Evolutionary conservation across 1,140 invertebrate species (phyloP).

Genomic region (Parapsyche elsis): DNA sequence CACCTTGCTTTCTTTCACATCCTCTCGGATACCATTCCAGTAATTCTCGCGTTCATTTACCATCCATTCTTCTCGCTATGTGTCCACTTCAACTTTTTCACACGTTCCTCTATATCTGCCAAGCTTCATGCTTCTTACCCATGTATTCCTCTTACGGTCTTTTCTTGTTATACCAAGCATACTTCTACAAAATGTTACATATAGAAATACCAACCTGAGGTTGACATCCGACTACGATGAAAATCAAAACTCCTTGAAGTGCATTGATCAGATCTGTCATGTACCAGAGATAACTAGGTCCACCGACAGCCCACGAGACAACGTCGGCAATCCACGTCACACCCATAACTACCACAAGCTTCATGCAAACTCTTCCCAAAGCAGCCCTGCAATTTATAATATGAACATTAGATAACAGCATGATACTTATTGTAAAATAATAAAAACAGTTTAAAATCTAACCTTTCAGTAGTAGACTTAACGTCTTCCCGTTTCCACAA

Average conservation of each 20-base stretch:
- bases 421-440: neutral
- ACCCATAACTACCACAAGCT: slow-evolving; percentile 87
- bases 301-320: slow-evolving; percentile 78
- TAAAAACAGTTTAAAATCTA: slow-evolving; percentile 54
- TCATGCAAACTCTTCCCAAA: slow-evolving; percentile 81
- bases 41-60: no score
- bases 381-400: slow-evolving; percentile 71
- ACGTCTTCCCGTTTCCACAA: slow-evolving; percentile 88
- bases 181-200: no score
- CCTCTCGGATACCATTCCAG: no score
- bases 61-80: no score
- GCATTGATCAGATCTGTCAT: slow-evolving; percentile 84
- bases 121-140: no score
- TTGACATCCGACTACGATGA: slow-evolving; percentile 88
- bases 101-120: no score
- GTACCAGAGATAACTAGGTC: slow-evolving; percentile 82
- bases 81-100: no score
- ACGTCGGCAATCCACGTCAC: slow-evolving; percentile 87
- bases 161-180: no score
- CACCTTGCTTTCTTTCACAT: no score
- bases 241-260: slow-evolving; percentile 89
- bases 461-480: slow-evolving; percentile 87
- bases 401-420: slow-evolving; percentile 21
- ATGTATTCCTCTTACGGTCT: no score
- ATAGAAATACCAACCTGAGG: slow-evolving; percentile 71